These are phyloP conservation scores for Spheniscus humboldti DNA, from an alignment of 2,797 vertebrate species.

Conservation along the genomic window DNA sequence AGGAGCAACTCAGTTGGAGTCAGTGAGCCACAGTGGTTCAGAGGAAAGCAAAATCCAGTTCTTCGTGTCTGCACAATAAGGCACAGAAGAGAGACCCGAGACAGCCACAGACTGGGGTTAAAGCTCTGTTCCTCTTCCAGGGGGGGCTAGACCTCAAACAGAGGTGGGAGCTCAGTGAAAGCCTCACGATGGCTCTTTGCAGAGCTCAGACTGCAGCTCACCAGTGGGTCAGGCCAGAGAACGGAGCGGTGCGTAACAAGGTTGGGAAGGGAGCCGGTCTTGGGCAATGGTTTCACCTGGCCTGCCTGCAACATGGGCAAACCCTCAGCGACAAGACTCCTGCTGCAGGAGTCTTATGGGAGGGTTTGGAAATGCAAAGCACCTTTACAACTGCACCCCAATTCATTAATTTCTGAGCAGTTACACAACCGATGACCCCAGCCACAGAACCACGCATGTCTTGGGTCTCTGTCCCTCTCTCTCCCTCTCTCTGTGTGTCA, in stretches of 20 bases:
- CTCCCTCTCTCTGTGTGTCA: not conserved
- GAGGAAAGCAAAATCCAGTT: not conserved
- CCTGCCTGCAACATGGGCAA: not conserved
- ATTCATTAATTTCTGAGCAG: not conserved
- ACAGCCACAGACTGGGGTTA: not conserved
- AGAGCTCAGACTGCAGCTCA: not conserved
- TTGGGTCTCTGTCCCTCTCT: not conserved
- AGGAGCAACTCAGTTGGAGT: not conserved
- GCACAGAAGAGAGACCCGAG: not conserved
- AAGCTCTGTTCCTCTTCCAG: not conserved
- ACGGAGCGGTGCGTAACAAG: rapidly evolving
- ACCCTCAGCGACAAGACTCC: not conserved
- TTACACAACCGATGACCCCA: not conserved
- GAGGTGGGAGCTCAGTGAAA: not conserved
- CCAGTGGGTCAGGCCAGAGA: not conserved
- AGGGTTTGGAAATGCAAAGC: not conserved
- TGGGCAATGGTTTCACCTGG: not conserved
- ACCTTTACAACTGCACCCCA: not conserved
- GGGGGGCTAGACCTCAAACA: not conserved
- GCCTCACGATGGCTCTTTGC: not conserved
- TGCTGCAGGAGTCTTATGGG: not conserved
- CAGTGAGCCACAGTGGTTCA: not conserved
- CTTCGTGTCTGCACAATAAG: not conserved
- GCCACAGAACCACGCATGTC: rapidly evolving
- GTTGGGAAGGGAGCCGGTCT: not conserved